Percentiles rank a stretch among this genome's conserved stretches.
These are phyloP conservation scores for Zaprionus lineosus DNA, from an alignment of 2,888 invertebrate genomes.

Conservation along the genomic window DNA sequence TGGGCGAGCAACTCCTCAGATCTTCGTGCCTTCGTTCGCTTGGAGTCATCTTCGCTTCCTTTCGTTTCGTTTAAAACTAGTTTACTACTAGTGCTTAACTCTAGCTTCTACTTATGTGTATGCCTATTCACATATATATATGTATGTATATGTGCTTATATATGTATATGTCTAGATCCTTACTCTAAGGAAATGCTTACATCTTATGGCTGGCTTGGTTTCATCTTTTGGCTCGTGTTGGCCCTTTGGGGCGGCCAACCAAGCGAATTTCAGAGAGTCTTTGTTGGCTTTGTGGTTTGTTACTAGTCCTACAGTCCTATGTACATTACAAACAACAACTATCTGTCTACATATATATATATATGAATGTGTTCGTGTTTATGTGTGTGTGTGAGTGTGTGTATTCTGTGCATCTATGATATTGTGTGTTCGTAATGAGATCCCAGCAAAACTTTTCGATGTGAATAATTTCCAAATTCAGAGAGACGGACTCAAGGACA, in stretches of 20 bases:
- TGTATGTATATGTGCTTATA: slow-evolving; percentile 8
- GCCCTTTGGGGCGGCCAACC: slow-evolving; percentile 44
- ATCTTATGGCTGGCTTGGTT: slow-evolving; percentile 77
- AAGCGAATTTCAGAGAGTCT: slow-evolving; percentile 79
- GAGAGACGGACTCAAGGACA: no score
- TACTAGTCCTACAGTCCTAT: slow-evolving; percentile 35
- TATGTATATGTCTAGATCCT: background rate
- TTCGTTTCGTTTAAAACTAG: slow-evolving; percentile 46
- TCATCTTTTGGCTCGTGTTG: slow-evolving; percentile 36
- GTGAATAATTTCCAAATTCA: no score
- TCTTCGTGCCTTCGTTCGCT: slow-evolving; percentile 31
- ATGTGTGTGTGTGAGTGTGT: slow-evolving; percentile 22
- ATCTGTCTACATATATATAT: slow-evolving; percentile 14
- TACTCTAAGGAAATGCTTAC: slow-evolving; percentile 71
- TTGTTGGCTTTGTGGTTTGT: slow-evolving; percentile 83
- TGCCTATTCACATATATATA: background rate
- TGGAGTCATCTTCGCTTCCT: slow-evolving; percentile 36
- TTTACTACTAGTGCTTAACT: slow-evolving; percentile 39
- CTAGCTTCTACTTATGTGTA: slow-evolving; percentile 25
- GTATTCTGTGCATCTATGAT: no score
- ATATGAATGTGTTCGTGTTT: slow-evolving; percentile 14
- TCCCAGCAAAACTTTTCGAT: slow-evolving; percentile 24
- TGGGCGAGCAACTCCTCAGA: slow-evolving; percentile 35
- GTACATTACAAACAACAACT: slow-evolving; percentile 19
- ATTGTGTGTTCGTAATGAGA: slow-evolving; percentile 34